Conservation (phyloP, 2,888 invertebrate species). For the Diarsia mendica region DNA sequence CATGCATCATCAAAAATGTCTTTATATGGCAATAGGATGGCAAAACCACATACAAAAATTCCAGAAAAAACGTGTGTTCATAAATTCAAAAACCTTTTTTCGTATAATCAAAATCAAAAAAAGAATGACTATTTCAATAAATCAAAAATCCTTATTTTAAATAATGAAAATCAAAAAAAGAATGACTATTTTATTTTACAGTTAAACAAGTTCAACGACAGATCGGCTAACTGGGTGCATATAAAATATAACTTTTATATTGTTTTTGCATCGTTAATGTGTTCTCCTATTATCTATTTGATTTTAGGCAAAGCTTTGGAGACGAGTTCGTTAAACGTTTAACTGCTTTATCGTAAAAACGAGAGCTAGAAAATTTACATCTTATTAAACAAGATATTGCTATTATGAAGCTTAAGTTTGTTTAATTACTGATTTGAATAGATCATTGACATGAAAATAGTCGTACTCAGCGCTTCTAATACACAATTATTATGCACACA, state of each 20-base stretch:
- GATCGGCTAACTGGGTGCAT: slow-evolving; percentile 16
- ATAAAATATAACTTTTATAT: slow-evolving; percentile 38
- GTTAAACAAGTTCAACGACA: slow-evolving; percentile 21
- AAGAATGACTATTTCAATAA: neutral
- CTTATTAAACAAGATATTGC: neutral
- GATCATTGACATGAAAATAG: neutral
- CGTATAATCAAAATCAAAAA: neutral
- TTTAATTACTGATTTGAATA: neutral
- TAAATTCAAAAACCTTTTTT: neutral
- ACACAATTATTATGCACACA: too few species aligned
- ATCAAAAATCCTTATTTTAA: neutral
- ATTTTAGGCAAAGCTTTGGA: slow-evolving; percentile 15
- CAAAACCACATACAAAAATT: neutral
- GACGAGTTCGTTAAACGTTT: slow-evolving; percentile 1
- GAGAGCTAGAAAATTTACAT: slow-evolving; percentile 8
- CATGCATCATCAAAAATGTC: neutral
- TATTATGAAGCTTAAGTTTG: slow-evolving; percentile 1
- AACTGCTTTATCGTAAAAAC: slow-evolving; percentile 11
- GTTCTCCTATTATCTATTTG: slow-evolving; percentile 7
- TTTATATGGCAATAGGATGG: neutral
- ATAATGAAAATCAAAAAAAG: slow-evolving; percentile 1
- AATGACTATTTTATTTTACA: slow-evolving; percentile 29
- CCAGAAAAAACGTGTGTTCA: neutral
- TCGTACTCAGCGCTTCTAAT: too few species aligned
- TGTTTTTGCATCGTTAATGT: slow-evolving; percentile 29